Conservation (phyloP, 2,113 vertebrate species). For the Calidris pugnax region DNA sequence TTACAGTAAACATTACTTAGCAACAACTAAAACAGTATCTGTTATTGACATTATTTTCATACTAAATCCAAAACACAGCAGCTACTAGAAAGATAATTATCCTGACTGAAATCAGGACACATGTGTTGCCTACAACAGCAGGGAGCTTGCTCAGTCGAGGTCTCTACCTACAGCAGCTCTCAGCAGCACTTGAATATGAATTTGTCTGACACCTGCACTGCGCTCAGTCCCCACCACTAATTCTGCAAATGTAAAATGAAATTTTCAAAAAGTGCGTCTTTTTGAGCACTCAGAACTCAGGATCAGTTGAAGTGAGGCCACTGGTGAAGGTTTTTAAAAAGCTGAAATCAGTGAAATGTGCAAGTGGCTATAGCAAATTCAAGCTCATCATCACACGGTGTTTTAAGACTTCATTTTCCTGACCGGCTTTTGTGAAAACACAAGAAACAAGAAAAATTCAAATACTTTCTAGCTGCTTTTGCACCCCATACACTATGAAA, state of each 20-base stretch:
- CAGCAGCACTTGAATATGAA: background rate
- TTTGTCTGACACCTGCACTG: background rate
- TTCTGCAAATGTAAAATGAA: background rate
- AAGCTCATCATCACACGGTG: background rate
- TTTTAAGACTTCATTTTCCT: background rate
- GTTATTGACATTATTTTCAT: background rate
- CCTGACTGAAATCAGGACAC: background rate
- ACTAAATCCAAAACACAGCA: background rate
- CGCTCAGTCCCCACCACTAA: background rate
- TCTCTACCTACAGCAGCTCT: background rate
- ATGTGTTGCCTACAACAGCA: accelerated
- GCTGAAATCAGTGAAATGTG: background rate
- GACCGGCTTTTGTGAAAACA: background rate
- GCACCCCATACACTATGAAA: background rate
- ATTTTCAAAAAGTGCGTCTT: background rate
- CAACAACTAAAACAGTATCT: background rate
- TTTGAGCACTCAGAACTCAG: background rate
- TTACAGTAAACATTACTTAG: background rate
- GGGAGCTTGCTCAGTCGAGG: background rate
- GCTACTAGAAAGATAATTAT: background rate
- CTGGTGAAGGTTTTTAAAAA: background rate
- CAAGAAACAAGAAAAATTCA: background rate
- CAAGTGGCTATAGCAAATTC: background rate
- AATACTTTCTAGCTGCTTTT: background rate
- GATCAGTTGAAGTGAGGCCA: background rate